These are phyloP conservation scores for Menura novaehollandiae DNA, from an alignment of 2,113 vertebrate species.

Conservation along the genomic window DNA sequence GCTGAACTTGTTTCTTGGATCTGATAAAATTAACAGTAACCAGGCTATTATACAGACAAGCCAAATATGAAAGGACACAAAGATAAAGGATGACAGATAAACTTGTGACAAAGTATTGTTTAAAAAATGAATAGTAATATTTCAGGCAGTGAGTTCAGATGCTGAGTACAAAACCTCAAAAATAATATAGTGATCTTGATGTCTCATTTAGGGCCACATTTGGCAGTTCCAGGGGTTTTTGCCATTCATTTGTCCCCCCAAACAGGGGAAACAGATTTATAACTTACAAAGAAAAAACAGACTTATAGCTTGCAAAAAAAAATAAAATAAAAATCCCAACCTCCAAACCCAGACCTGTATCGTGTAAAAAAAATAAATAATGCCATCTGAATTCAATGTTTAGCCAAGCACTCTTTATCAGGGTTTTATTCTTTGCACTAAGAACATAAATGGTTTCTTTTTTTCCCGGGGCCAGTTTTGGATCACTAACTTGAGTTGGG, in stretches of 20 bases:
- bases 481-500: slow-evolving; percentile 71
- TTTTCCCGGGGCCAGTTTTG: slow-evolving; percentile 71
- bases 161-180: background rate
- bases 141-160: slow-evolving; percentile 4
- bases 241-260: background rate
- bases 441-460: slow-evolving; percentile 67
- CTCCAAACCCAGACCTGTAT: background rate
- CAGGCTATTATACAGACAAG: slow-evolving; percentile 34
- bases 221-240: background rate
- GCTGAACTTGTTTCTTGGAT: slow-evolving; percentile 6
- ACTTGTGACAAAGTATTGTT: background rate
- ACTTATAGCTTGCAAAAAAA: background rate
- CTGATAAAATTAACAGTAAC: slow-evolving; percentile 56
- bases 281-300: background rate
- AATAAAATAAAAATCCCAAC: background rate
- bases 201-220: slow-evolving; percentile 24
- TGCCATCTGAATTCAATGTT: slow-evolving; percentile 62
- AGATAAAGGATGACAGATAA: slow-evolving; percentile 29
- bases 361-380: slow-evolving; percentile 9
- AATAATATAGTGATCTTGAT: slow-evolving; percentile 4
- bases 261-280: background rate
- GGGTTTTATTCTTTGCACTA: slow-evolving; percentile 52
- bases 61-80: background rate
- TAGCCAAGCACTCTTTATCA: slow-evolving; percentile 65
- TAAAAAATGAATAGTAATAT: slow-evolving; percentile 11